Conservation (phyloP, 2,113 vertebrate species). For the Prietella phreatophila region DNA sequence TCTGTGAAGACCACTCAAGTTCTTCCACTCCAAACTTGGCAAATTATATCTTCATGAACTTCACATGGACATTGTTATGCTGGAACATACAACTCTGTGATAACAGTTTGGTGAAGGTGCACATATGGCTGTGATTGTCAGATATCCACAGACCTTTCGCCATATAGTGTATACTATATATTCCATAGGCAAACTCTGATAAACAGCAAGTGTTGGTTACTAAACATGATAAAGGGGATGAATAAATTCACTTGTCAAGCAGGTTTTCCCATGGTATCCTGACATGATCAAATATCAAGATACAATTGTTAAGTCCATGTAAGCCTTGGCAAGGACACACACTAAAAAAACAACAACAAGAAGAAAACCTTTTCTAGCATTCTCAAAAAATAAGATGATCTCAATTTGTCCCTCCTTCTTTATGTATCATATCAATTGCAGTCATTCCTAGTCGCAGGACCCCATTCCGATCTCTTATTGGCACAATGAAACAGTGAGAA, state of each 20-base stretch:
- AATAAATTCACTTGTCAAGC: conserved; percentile 63
- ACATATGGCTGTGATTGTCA: background rate
- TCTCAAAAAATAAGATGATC: background rate
- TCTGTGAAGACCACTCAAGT: too few relatives aligned
- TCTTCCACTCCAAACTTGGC: too few relatives aligned
- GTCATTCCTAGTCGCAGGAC: conserved; percentile 59
- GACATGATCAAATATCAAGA: conserved; percentile 68
- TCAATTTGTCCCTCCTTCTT: conserved; percentile 56
- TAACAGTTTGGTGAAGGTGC: background rate
- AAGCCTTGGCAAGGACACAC: conserved; percentile 56
- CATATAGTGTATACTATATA: background rate
- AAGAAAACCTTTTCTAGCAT: background rate
- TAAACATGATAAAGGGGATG: background rate
- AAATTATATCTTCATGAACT: too few relatives aligned
- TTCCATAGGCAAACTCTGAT: background rate
- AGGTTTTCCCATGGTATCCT: conserved; percentile 68
- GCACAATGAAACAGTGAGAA: conserved; percentile 70
- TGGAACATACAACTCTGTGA: background rate
- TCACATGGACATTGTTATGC: too few relatives aligned
- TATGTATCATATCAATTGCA: conserved; percentile 60
- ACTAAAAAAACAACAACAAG: background rate
- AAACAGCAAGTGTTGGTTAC: background rate
- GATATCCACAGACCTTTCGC: background rate
- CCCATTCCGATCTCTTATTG: conserved; percentile 49
- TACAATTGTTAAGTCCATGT: conserved; percentile 69